Base-by-base conservation (phyloP, 2,888 invertebrate species). In the Eristalis tenax region DNA sequence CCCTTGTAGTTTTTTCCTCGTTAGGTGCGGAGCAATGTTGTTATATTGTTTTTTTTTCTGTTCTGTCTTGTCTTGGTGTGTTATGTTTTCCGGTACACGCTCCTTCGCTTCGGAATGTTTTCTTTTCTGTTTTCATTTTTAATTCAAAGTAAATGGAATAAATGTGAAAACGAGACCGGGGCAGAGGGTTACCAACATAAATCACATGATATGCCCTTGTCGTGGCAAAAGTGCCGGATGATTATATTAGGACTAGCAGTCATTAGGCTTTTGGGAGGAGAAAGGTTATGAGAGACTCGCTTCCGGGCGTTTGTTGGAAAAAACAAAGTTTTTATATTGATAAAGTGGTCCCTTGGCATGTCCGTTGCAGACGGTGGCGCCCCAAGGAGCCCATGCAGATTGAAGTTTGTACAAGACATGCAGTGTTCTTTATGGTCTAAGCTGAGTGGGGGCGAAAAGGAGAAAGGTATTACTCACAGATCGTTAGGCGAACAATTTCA, bases 11-110 rank as follows among this genome's bases (percentile, higher is more conserved):
- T 18, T 10, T 64, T 64, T 65, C 26, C 56, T 70, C 63, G 22
- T 74, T 74, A 5, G 63, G 56, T 32, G 63, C 22, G 50, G 56
- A 75, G 75, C 75, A 43, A 71, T 59, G 50, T 50, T 50, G n/a
- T 50, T 18, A 50, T 18, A 50, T 8, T 50, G 18, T 8, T 8
- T 75, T 75, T 83, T 79, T 32, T 10, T 6, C 5, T 57, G 75
- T 83, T 66, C 38, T 59, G 57, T 64, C 74, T 74, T 79, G 69
- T 69, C 70, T 73, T 35, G 56, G 65, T 77, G 76, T 56, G 18
- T 35, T 61, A 69, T 56, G 38, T 78, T 83, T 78, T 78, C 73
- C 64, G 63, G n/a, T 26, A 38, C 35, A 82, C 61, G 71, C 61
- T 83, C 28, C 28, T 8, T 61, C 26, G 1, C 69, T 57, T 18